Evolutionary conservation across 2,797 vertebrate species (phyloP), one percentile per base, ranked within the genome.

Genomic region (Erethizon dorsatum): DNA sequence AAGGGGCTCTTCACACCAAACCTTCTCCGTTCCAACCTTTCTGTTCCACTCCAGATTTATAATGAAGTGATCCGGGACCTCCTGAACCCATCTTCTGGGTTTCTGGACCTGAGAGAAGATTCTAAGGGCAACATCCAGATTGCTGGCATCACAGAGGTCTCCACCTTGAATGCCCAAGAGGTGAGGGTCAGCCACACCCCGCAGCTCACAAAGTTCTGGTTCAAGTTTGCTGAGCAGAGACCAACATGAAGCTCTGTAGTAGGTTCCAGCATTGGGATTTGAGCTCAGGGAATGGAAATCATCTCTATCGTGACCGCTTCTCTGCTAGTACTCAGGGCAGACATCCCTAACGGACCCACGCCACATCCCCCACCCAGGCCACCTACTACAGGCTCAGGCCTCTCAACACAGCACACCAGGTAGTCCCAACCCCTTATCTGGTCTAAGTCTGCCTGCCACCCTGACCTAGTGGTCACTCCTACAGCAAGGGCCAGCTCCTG

Each of bases 21-120:
- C 33, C 56, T 4, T 0, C 75, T 41, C 37, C 50, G 73, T 31
- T 77, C 26, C 73, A 50, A 77, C 41, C 45, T 50, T 31, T 41
- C 67, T 31, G 45, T 77, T 77, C 26, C 24, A 50, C 45, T 13
- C 28, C 92, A 98, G 98, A 98, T 99, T 93, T 99, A 98, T 92
- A 99, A 98, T 0, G 97, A 99, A 91, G 97, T 98, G 82, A 98
- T 99, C 78, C 90, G 94, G 59, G 98, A 99, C 85, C 98, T 98
- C 52, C 97, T 99, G 94, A 99, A 98, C 41, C 98, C 98, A 0
- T 98, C 98, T 22, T 98, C 96, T 0, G 98, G 98, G 18, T 98
- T 98, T 94, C 97, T 99, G 92, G 98, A 99, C 2, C 95, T 99
- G 67, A 95, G 98, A 92, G 98, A 99, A 52, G 98, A 99, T 61